phyloP scores from a whole-genome alignment of 2,888 invertebrate species.

The Epistrophe eligans region DNA sequence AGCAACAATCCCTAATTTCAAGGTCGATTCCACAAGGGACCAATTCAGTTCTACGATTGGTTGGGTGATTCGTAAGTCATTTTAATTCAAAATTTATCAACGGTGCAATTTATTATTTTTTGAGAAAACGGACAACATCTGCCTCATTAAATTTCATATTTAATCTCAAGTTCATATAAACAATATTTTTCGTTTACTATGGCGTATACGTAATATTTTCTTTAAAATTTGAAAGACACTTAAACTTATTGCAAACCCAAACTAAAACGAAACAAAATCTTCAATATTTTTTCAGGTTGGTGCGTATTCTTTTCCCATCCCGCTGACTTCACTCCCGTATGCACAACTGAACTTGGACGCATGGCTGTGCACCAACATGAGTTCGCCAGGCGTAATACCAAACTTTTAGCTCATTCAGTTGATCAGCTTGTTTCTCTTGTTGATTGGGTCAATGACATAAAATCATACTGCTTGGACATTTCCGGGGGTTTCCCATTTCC shows the following conservation, averaged over 20 bases:
- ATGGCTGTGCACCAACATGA: conserved; percentile 89
- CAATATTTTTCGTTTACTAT: not conserved
- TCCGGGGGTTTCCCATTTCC: conserved; percentile 91
- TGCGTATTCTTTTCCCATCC: conserved; percentile 95
- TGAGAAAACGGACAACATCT: no score
- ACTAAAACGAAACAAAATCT: not conserved
- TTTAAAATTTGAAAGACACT: not conserved
- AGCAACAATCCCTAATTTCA: conserved; percentile 90
- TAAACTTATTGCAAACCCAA: not conserved
- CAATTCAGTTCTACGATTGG: conserved; percentile 91
- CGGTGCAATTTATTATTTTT: no score
- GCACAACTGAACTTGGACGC: conserved; percentile 93
- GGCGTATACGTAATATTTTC: not conserved
- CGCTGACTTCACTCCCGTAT: conserved; percentile 95
- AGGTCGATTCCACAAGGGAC: conserved; percentile 90
- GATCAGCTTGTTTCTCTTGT: conserved; percentile 90
- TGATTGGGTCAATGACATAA: conserved; percentile 91
- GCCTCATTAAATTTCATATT: no score
- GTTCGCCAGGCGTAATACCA: conserved; percentile 89
- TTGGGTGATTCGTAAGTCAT: conserved; percentile 89
- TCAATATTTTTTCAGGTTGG: conserved; percentile 87
- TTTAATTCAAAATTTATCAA: not conserved
- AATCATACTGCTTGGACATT: conserved; percentile 88
- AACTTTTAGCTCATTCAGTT: conserved; percentile 92
- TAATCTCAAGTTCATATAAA: no score